Evolutionary conservation across 1,140 invertebrate genomes (phyloP), one percentile per base, ranked within the genome.

Genomic region (Drosophila quadrilineata): DNA sequence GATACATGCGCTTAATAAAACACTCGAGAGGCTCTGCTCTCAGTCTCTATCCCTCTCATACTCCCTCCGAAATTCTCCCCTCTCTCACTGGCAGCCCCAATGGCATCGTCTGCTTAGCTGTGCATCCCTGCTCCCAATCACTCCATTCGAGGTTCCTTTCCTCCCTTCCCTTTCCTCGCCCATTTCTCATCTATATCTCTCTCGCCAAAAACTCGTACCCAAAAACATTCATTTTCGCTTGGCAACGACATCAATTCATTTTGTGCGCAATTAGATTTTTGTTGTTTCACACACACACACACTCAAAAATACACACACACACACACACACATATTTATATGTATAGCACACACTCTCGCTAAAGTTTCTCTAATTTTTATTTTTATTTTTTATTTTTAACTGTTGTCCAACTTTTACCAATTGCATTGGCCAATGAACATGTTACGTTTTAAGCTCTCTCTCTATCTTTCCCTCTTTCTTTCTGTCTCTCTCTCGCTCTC

Each of bases 161-260:
- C n/a, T n/a, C n/a, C n/a, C n/a, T n/a, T n/a, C n/a, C n/a, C n/a
- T n/a, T n/a, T n/a, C n/a, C n/a, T n/a, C n/a, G n/a, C 2, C 16
- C 36, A 28, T 22, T 24, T 26, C 17, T 16, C 10, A 2, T 19
- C 10, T 2, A 26, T 35, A 12, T 4, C 3, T 3, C 22, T 35
- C 16, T 28, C 16, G 12, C 29, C n/a, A n/a, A 21, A 21, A 16
- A 21, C n/a, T 21, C 28, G 31, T 17, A 21, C 19, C 49, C 59
- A 67, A 57, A 75, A 60, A 62, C 71, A 80, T 80, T 82, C 56
- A 73, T 80, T 79, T 80, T 60, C 66, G 62, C 79, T 85, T 85
- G 79, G 79, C 79, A 85, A 85, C 79, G 79, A 85, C 79, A 85
- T 85, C 79, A 85, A 85, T 85, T 85, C 71, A 85, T 75, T 85